A percentile compares a stretch with the other conserved stretches of the same genome.
phyloP scores from a whole-genome alignment of 2,797 vertebrate genomes.

The Rhinichthys osculus region DNA sequence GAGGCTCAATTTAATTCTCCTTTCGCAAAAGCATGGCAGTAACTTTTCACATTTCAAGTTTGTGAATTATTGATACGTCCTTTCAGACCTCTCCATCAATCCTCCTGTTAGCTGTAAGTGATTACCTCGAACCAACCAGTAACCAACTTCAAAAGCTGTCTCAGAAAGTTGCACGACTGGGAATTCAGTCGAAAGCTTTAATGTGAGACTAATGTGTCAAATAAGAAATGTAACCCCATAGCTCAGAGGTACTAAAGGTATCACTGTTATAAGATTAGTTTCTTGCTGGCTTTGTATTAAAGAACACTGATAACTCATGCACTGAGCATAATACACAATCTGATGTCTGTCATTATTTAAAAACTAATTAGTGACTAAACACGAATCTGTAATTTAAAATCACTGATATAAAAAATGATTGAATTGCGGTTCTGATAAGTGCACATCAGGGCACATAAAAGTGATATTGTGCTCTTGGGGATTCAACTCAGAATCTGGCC shows the following conservation, averaged over 20 bases:
- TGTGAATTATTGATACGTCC: slow-evolving; percentile 76
- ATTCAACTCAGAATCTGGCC: neutral
- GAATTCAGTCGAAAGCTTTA: slow-evolving; percentile 32
- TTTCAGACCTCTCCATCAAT: slow-evolving; percentile 69
- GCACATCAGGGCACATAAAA: slow-evolving; percentile 13
- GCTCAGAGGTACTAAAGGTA: slow-evolving; percentile 8
- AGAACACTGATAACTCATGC: slow-evolving; percentile 13
- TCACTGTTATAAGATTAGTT: slow-evolving; percentile 19
- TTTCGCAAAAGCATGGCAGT: slow-evolving; percentile 54
- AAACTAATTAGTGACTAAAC: neutral
- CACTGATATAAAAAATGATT: slow-evolving; percentile 3
- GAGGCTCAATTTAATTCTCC: slow-evolving; percentile 47
- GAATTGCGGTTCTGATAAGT: neutral
- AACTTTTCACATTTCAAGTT: slow-evolving; percentile 72
- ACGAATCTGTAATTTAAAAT: neutral
- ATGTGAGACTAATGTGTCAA: slow-evolving; percentile 35
- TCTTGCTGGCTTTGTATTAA: neutral
- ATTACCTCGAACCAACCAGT: slow-evolving; percentile 62
- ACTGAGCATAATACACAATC: neutral
- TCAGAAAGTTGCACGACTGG: slow-evolving; percentile 42
- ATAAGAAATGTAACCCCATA: slow-evolving; percentile 22
- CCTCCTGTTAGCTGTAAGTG: slow-evolving; percentile 64
- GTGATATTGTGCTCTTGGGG: slow-evolving; percentile 7
- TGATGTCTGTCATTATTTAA: neutral
- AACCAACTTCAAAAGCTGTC: slow-evolving; percentile 47